phyloP scores from a whole-genome alignment of 2,113 vertebrate species.

The Bujurquina vittata region DNA sequence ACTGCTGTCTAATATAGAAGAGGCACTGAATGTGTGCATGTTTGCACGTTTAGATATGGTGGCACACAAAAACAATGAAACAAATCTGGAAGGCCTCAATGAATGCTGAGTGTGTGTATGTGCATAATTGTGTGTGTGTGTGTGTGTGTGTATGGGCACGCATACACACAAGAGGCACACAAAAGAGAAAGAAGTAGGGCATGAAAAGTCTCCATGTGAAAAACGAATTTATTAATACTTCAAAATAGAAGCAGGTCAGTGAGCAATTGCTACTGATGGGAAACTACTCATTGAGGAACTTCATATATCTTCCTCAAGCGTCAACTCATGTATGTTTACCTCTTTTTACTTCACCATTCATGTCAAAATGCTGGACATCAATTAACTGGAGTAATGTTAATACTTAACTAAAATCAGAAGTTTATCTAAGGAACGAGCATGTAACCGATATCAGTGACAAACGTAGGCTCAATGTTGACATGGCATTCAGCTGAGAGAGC shows the following conservation, averaged over 20 bases:
- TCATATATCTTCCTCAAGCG: not conserved
- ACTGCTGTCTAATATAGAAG: conserved; percentile 10
- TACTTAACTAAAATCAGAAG: too few relatives aligned
- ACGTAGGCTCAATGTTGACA: not conserved
- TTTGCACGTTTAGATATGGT: not conserved
- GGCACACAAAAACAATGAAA: not conserved
- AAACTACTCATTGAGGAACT: not conserved
- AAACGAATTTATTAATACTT: conserved; percentile 35
- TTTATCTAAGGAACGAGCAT: not conserved
- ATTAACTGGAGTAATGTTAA: not conserved
- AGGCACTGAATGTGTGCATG: not conserved
- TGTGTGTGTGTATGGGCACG: not conserved
- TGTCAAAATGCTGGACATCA: not conserved
- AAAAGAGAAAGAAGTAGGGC: conserved; percentile 33
- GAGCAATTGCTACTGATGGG: conserved; percentile 5
- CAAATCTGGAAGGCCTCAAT: not conserved
- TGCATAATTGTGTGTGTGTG: too few relatives aligned
- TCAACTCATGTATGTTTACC: not conserved
- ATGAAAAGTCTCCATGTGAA: conserved; percentile 32
- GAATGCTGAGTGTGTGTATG: not conserved
- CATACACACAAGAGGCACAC: not conserved
- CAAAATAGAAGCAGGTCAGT: conserved; percentile 35
- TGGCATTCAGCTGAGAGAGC: not conserved
- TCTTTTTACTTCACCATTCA: not conserved
- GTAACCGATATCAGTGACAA: not conserved